phyloP scores from a whole-genome alignment of 35 echinoderm and acorn worm species.

The Apostichopus japonicus region DNA sequence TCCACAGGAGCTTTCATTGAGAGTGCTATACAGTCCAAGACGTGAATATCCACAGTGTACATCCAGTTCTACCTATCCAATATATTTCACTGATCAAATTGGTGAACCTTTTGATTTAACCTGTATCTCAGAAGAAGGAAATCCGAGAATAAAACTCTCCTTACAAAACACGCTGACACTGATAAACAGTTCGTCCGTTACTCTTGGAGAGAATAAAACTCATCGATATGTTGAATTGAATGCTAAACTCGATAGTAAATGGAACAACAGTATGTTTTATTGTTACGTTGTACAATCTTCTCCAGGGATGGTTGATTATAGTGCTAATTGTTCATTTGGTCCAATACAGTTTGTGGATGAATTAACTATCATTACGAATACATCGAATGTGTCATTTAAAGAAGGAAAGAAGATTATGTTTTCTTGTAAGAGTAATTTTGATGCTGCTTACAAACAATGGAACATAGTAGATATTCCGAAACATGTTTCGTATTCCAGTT shows the following conservation, averaged over 20 bases:
- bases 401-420: background rate
- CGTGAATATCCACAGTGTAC: too few relatives aligned
- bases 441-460: background rate
- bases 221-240: background rate
- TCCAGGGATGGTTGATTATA: background rate
- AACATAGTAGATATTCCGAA: background rate
- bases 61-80: too few relatives aligned
- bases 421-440: background rate
- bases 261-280: background rate
- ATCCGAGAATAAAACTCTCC: background rate
- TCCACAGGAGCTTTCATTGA: too few relatives aligned
- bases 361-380: background rate
- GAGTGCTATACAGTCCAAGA: too few relatives aligned
- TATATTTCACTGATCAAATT: background rate
- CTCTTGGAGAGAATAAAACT: background rate
- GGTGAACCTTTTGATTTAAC: background rate
- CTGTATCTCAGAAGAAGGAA: background rate
- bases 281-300: background rate
- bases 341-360: background rate
- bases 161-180: background rate
- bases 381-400: background rate
- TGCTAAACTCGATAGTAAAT: background rate
- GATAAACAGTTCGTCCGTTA: background rate
- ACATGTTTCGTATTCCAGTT: background rate
- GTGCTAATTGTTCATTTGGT: background rate